Conservation (phyloP, 1,140 invertebrate species). For the Dryas iulia region DNA sequence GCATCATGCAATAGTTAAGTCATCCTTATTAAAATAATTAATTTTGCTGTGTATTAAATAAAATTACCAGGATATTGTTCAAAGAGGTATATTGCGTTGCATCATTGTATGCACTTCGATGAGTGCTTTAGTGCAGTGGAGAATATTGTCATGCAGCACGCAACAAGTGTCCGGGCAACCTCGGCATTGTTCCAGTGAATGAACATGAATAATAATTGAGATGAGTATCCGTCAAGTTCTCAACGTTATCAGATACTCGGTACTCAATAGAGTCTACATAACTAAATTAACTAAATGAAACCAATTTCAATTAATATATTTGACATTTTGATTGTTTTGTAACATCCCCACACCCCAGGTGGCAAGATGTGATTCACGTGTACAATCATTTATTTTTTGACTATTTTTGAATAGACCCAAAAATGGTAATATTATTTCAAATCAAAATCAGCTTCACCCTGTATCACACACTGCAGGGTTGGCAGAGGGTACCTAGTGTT, state of each 20-base stretch:
- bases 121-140: conserved; percentile 31
- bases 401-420: no score
- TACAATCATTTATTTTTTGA: no score
- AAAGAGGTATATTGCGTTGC: conserved; percentile 34
- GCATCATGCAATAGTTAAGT: conserved; percentile 35
- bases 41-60: conserved; percentile 36
- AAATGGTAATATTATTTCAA: no score
- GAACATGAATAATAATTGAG: conserved; percentile 63
- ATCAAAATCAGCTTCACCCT: no score
- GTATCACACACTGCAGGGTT: no score
- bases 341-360: no score
- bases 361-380: no score
- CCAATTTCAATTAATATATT: neutral
- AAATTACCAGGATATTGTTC: conserved; percentile 43
- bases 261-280: neutral
- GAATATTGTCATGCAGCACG: conserved; percentile 57
- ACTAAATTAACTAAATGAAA: neutral
- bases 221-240: conserved; percentile 50
- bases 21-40: conserved; percentile 37
- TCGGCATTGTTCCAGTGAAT: conserved; percentile 62
- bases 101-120: conserved; percentile 33
- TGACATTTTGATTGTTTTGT: neutral
- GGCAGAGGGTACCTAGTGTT: no score
- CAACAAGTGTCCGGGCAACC: conserved; percentile 55
- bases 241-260: conserved; percentile 5